Base-by-base conservation (phyloP, 2,113 vertebrate genomes). In the Scolopax mira region DNA sequence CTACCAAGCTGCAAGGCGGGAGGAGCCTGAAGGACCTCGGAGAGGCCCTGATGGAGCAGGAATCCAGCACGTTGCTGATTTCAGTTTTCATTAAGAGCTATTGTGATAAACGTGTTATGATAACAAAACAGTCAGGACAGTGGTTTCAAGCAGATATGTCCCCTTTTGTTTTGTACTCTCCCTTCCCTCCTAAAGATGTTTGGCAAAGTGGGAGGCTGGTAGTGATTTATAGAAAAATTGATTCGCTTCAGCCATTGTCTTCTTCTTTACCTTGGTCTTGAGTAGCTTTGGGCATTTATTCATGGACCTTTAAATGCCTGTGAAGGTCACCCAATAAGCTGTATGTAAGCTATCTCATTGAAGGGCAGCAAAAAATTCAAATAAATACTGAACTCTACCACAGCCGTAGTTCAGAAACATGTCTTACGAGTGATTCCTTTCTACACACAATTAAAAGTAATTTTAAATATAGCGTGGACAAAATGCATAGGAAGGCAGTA, bases 271-370 rank as follows among this genome's bases (percentile, higher is more conserved):
- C 52, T 86, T 23, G 39, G 41, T 67, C n/a, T 49, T 7, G 41
- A 88, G 58, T 0, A 0, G 44, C 83, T 77, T 15, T 52, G 25
- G 42, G 41, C 57, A 42, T 85, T 52, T 85, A 41, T 70, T 77
- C 49, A 17, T 0, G 0, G 67, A 42, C 18, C 57, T 44, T 7
- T 17, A 55, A 27, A 64, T n/a, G 41, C 55, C 44, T 13, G 16
- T 37, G 75, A 88, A 74, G 85, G 89, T 85, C 60, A 90, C 52
- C 28, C 60, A 33, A 7, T 12, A 62, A 75, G n/a, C 9, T 35
- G 5, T 16, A 14, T 15, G 11, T 7, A 25, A 7, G 11, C 52
- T 41, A 6, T 15, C 44, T 60, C 24, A n/a, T 3, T 14, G 60
- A 79, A 80, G 19, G 16, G 10, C 31, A 67, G 41, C 12, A 70